Conservation (phyloP, 2,888 invertebrate genomes). For the Anthoptus insignis region DNA sequence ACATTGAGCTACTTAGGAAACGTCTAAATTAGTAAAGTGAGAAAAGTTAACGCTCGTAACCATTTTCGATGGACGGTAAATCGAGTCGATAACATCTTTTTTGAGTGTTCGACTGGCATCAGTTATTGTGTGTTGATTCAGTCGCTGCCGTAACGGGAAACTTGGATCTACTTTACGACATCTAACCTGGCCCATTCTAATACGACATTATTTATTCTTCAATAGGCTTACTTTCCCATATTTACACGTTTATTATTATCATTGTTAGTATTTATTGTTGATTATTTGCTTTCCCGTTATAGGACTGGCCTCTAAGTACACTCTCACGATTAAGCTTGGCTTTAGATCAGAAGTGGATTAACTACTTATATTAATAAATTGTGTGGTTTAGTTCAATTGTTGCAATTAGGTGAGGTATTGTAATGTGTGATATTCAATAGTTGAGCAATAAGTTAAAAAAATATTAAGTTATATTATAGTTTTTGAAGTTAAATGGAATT, state of each 20-base stretch:
- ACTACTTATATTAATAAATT: slow-evolving; percentile 33
- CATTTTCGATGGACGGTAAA: slow-evolving; percentile 79
- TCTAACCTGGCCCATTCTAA: slow-evolving; percentile 69
- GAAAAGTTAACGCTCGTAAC: slow-evolving; percentile 83
- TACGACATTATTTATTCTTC: slow-evolving; percentile 66
- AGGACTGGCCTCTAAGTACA: slow-evolving; percentile 41
- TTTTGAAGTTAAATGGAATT: too few species aligned
- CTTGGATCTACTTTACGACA: slow-evolving; percentile 69
- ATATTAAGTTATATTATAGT: too few species aligned
- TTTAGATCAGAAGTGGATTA: slow-evolving; percentile 28
- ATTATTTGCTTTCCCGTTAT: slow-evolving; percentile 59
- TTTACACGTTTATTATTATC: slow-evolving; percentile 65
- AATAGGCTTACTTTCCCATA: slow-evolving; percentile 67
- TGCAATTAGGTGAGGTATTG: slow-evolving; percentile 21
- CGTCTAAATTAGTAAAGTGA: slow-evolving; percentile 85
- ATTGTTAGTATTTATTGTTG: slow-evolving; percentile 60
- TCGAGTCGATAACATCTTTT: slow-evolving; percentile 80
- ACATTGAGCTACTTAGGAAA: slow-evolving; percentile 83
- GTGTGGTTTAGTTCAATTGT: slow-evolving; percentile 22
- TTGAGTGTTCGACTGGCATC: slow-evolving; percentile 71
- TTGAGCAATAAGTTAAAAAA: not conserved
- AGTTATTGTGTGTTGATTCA: slow-evolving; percentile 78
- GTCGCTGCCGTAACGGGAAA: slow-evolving; percentile 71
- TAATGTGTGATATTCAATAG: not conserved
- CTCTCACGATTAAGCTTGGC: slow-evolving; percentile 33